Base-by-base conservation (phyloP, 2,888 invertebrate species). In the Cancer borealis region DNA sequence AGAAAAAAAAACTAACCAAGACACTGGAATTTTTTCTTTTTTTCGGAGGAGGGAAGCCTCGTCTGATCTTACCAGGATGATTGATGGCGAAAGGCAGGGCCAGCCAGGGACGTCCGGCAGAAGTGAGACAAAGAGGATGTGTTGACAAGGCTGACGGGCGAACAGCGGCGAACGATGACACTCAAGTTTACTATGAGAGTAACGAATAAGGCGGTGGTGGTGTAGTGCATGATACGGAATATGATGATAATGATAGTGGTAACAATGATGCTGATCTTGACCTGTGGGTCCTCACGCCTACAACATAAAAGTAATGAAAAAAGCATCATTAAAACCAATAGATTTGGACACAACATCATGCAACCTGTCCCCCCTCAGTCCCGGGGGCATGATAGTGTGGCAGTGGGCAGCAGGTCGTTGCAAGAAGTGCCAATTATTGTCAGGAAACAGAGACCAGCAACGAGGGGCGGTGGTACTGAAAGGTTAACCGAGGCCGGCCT, bases 401-500 rank as follows among this genome's bases (percentile, higher is more conserved):
- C 79, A 30, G 79, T 30, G 14, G 79, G 79, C 79, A 30, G 79
- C 79, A 10, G 79, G 79, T 30, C 10, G 14, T 12, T 79, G 79
- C 12, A 79, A 30, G 79, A 3, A 26, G 12, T 30, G 79, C 10
- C 26, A 79, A 79, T 79, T 79, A 79, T 30, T 21, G 30, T 79
- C 30, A 79, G 26, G 79, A 79, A 79, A 79, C 79, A 30, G 12
- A 26, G 79, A 12, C 21, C 79, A 79, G 30, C 30, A 12, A 30
- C 30, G 79, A 79, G 79, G 3, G 79, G 79, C 30, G 79, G 79
- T 12, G 26, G 79, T 10, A 30, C 30, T 30, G 26, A 79, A 79
- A 79, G 79, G 79, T 79, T 30, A 79, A 30, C 30, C 79, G 79
- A 79, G 30, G 79, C 73, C 30, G 79, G 30, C 79, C 79, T 79